Evolutionary conservation across 2,797 vertebrate species (phyloP), one percentile per base, ranked within the genome.

Genomic region (Scarus forsteni): DNA sequence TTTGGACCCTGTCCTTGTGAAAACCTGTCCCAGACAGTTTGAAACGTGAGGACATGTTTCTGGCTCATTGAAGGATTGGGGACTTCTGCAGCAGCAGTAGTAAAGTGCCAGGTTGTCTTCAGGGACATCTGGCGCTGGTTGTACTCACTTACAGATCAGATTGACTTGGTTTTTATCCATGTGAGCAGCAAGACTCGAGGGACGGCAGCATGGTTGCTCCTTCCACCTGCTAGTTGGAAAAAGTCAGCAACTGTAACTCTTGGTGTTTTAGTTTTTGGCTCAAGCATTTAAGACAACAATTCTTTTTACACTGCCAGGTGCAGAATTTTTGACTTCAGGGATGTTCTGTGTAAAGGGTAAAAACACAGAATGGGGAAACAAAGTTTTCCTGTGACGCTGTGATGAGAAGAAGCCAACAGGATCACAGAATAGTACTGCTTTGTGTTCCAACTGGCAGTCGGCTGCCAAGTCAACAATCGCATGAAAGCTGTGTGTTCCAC

Each of bases 21-120:
- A 14, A 27, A 45, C 44, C 18, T 42, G 40, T 48, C 44, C 18
- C 10, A 64, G 7, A 57, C 54, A 43, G 35, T 63, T 48, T 46
- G 58, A 46, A 42, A 15, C 18, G 18, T 8, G 10, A 43, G 36
- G n/a, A 13, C 36, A 45, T 58, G 66, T 43, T 8, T 6, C 14
- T 48, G 27, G 53, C 45, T 39, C 12, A 36, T 49, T 42, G 16
- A 39, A 38, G n/a, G 39, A 36, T 9, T 10, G 19, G 56, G 27
- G 27, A 49, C 65, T 27, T 66, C 19, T 40, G 39, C 15, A 40
- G 18, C 15, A 40, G 18, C 49, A 49, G 18, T 9, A 44, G 35
- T 38, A 4, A 9, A n/a, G 56, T 16, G 19, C 13, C 35, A 40
- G 56, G 14, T 63, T 10, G 8, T 66, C 15, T 60, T 16, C 39